These are phyloP conservation scores for Phaethornis superciliosus DNA, from an alignment of 2,113 vertebrate genomes.

Conservation along the genomic window DNA sequence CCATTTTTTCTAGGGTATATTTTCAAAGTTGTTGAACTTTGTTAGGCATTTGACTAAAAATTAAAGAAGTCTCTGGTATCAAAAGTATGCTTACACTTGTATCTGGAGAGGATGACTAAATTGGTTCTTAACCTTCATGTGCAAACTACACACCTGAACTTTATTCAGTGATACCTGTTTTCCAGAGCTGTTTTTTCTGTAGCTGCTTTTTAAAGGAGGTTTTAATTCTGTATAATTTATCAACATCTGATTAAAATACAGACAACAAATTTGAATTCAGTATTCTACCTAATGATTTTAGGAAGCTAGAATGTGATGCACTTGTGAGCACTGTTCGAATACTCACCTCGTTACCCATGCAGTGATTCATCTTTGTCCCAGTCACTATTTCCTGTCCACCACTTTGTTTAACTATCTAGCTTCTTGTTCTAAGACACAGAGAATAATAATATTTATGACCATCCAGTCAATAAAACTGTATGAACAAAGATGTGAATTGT, in stretches of 20 bases:
- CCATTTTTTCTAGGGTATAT: not conserved
- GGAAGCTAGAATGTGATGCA: not conserved
- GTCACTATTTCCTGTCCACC: not conserved
- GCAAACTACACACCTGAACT: not conserved
- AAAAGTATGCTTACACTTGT: not conserved
- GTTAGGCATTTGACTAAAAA: not conserved
- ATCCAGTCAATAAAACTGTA: not conserved
- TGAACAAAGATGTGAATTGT: not conserved
- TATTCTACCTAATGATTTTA: not conserved
- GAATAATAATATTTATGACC: not conserved
- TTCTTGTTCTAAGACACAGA: not conserved
- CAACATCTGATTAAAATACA: not conserved
- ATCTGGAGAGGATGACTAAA: not conserved
- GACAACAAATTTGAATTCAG: not conserved
- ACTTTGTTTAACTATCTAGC: not conserved
- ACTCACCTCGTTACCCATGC: not conserved
- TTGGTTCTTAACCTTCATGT: not conserved
- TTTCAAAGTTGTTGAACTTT: slow-evolving; percentile 6
- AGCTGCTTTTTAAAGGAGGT: not conserved
- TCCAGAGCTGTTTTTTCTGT: not conserved
- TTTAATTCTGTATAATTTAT: not conserved
- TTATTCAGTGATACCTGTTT: not conserved
- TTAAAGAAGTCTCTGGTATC: not conserved
- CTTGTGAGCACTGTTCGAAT: not conserved
- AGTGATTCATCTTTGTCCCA: not conserved